Evolutionary conservation across 1,140 invertebrate genomes (phyloP), one percentile per base, ranked within the genome.

Genomic region (Steinernema feltiae): DNA sequence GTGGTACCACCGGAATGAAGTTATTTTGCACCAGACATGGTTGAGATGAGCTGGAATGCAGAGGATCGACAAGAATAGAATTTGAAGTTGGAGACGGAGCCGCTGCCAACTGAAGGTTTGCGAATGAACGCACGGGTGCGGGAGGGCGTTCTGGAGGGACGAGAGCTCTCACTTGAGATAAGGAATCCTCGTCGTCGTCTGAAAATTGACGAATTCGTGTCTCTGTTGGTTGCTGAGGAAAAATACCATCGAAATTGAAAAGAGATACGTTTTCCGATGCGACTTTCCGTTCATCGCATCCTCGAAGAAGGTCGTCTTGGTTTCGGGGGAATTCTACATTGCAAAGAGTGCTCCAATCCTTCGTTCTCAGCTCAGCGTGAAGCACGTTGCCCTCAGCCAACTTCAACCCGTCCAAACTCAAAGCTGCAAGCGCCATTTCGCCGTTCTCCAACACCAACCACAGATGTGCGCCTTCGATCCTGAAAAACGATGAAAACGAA

Each of bases 321-420:
- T 18, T 24, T 30, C 21, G 12, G 18, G 24, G 30, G 30, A 71
- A 12, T 31, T 71, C 30, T 2, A 31, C 32, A 71, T 35, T 32
- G 31, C 30, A 7, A 7, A 32, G 30, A 18, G 3, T 31, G 24
- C 32, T 70, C 81, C 81, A 82, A 48, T 79, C 41, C 17, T 70
- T 41, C 0, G 79, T 72, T 29, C 48, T 31, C 27, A 82, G 71
- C 48, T 71, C 30, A 32, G 84, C 81, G 27, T 21, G 30, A n/a
- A 82, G 21, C 12, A 46, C 63, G 31, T 70, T 71, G 15, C 76
- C 76, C 17, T 71, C 48, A 24, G 18, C 30, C 15, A 84, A 17
- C 29, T 72, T 53, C 27, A 84, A 48, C 31, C 82, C 82, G 73
- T 85, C 85, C 80, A 85, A 84, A 53, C 85, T 86, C 41, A 84